Percentiles rank a stretch among this genome's conserved stretches.
Evolutionary conservation across 2,113 vertebrate species (phyloP).

Genomic region (Muntiacus reevesi): DNA sequence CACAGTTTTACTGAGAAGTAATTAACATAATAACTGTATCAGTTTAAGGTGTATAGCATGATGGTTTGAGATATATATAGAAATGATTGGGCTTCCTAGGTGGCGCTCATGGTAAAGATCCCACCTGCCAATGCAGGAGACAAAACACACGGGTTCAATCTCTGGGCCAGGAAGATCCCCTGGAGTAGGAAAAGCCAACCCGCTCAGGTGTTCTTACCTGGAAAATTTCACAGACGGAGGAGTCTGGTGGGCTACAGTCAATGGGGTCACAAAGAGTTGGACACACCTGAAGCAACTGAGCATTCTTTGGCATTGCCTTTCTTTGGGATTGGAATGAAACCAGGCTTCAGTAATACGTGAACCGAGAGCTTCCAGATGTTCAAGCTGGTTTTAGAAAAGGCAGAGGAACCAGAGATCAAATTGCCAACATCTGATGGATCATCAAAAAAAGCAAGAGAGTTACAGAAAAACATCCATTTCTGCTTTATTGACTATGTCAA

Average conservation of each 20-base stretch:
- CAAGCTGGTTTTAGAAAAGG: background rate
- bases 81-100: background rate
- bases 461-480: background rate
- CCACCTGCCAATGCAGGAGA: background rate
- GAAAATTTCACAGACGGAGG: background rate
- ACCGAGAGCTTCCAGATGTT: background rate
- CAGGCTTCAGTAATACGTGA: background rate
- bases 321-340: background rate
- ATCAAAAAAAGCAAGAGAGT: background rate
- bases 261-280: background rate
- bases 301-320: background rate
- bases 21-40: background rate
- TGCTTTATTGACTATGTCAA: background rate
- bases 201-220: background rate
- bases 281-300: background rate
- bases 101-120: accelerated
- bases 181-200: background rate
- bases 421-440: background rate
- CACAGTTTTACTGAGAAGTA: background rate
- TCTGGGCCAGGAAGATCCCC: background rate
- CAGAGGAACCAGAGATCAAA: background rate
- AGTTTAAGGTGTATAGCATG: background rate
- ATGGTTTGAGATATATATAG: background rate
- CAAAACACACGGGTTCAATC: background rate
- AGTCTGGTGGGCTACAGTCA: background rate